phyloP scores from a whole-genome alignment of 1,140 invertebrate genomes.

The Planococcus citri region DNA sequence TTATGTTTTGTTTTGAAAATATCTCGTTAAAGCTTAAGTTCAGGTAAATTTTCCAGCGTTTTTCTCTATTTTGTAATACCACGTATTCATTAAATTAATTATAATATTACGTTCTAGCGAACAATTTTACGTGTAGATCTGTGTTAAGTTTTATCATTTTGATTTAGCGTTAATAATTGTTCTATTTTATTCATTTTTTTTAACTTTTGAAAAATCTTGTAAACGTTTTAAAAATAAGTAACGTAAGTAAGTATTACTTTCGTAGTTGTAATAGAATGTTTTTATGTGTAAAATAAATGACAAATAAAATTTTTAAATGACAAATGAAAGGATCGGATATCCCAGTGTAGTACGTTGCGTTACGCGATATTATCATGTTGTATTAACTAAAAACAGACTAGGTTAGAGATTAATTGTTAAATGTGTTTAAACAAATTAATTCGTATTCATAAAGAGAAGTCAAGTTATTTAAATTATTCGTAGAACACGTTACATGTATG shows the following conservation, averaged over 20 bases:
- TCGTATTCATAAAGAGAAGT: background rate
- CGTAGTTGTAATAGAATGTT: background rate
- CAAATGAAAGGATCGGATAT: background rate
- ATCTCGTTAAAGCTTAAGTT: background rate
- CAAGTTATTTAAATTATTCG: background rate
- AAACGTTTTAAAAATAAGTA: background rate
- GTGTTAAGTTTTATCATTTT: slow-evolving; percentile 20
- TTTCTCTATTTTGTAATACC: slow-evolving; percentile 2
- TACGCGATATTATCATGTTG: background rate
- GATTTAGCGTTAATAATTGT: slow-evolving; percentile 9
- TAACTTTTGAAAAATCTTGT: slow-evolving; percentile 16
- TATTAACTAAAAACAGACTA: background rate
- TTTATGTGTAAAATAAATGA: slow-evolving; percentile 4
- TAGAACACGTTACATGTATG: slow-evolving; percentile 7
- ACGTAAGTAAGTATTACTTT: slow-evolving; percentile 8
- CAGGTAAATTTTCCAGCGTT: slow-evolving; percentile 1
- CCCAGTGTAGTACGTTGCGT: background rate
- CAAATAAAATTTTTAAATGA: background rate
- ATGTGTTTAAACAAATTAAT: slow-evolving; percentile 8
- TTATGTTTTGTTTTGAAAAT: slow-evolving; percentile 5
- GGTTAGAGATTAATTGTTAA: background rate
- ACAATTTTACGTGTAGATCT: slow-evolving; percentile 13
- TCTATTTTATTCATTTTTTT: slow-evolving; percentile 10
- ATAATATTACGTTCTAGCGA: background rate
- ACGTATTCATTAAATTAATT: slow-evolving; percentile 10